Evolutionary conservation across 2,888 invertebrate species (phyloP).

Genomic region (Sinodicranocentrus sp.): DNA sequence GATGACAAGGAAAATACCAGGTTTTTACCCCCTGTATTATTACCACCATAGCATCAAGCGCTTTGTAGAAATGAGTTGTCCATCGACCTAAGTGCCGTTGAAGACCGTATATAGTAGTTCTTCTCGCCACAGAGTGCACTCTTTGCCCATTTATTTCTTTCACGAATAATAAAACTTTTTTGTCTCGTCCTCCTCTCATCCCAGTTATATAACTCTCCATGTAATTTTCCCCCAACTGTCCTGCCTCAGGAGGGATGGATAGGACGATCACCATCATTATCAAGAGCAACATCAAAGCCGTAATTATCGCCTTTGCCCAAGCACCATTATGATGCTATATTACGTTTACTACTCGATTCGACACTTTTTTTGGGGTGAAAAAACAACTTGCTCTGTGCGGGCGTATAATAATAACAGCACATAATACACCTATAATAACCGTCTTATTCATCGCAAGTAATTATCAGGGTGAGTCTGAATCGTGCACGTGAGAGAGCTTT

Average conservation of each 20-base stretch:
- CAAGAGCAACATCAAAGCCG: constrained; percentile 30
- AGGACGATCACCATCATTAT: constrained; percentile 22
- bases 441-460: constrained; percentile 1
- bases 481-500: not conserved
- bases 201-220: not conserved
- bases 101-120: no score
- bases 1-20: no score
- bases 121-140: not conserved
- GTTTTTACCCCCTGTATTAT: no score
- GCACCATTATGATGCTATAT: constrained; percentile 21
- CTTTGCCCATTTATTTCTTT: constrained; percentile 11
- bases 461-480: constrained; percentile 18
- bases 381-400: not conserved
- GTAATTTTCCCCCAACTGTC: not conserved
- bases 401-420: not conserved
- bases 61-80: no score
- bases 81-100: no score
- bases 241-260: not conserved
- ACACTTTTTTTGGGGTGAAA: constrained; percentile 12
- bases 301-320: constrained; percentile 43
- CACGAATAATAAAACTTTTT: constrained; percentile 13
- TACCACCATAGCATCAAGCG: no score
- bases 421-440: not conserved
- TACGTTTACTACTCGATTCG: constrained; percentile 20
- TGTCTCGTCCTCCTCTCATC: not conserved